Percentiles rank a stretch among this genome's conserved stretches.
phyloP scores from a whole-genome alignment of 2,113 vertebrate species.

The Scomber colias region DNA sequence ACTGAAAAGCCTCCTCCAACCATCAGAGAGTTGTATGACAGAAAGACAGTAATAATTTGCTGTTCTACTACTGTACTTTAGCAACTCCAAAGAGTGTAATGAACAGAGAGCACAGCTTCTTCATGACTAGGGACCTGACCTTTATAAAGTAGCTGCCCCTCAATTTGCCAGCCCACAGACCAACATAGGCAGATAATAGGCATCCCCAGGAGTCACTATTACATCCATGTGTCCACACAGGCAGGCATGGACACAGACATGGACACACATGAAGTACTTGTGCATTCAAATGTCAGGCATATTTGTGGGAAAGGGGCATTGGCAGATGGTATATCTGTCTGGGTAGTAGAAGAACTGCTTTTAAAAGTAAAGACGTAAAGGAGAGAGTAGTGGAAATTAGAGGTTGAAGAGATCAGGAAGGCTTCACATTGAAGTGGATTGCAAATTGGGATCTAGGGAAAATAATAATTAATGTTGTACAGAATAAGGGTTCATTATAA shows the following conservation, averaged over 20 bases:
- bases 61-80: slow-evolving; percentile 12
- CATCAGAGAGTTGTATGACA: neutral
- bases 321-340: slow-evolving; percentile 1
- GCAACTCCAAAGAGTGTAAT: slow-evolving; percentile 30
- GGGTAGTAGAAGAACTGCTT: neutral
- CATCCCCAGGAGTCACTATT: slow-evolving; percentile 47
- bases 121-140: slow-evolving; percentile 51
- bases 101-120: slow-evolving; percentile 32
- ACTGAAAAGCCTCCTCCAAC: neutral
- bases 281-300: slow-evolving; percentile 59
- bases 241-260: neutral
- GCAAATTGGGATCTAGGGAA: neutral
- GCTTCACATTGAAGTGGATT: neutral
- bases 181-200: slow-evolving; percentile 55
- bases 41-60: slow-evolving; percentile 9
- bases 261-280: slow-evolving; percentile 29
- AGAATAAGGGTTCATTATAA: too few species aligned
- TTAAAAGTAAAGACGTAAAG: slow-evolving; percentile 1
- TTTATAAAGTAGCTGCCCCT: slow-evolving; percentile 52
- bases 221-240: slow-evolving; percentile 31
- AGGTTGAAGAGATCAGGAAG: neutral
- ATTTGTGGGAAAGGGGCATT: slow-evolving; percentile 43
- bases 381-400: neutral
- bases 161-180: slow-evolving; percentile 53
- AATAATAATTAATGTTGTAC: too few species aligned